Evolutionary conservation across 2,113 vertebrate genomes (phyloP).

Genomic region (Phocoena phocoena): DNA sequence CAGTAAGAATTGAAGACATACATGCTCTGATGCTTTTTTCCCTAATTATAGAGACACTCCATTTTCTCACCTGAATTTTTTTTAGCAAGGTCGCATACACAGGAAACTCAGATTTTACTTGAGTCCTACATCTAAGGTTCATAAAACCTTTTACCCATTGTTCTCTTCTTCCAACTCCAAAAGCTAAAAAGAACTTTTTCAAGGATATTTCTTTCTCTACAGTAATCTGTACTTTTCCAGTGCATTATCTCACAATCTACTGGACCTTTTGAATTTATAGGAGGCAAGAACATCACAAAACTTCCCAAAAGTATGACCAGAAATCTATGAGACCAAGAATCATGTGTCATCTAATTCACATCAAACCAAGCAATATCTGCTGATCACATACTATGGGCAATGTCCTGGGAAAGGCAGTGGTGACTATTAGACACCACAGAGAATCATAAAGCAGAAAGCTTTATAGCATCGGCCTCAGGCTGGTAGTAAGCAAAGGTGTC

Average conservation of each 20-base stretch:
- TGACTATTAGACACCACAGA: neutral
- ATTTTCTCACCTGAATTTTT: neutral
- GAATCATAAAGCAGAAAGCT: neutral
- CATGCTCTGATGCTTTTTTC: neutral
- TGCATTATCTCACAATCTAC: neutral
- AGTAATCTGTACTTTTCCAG: neutral
- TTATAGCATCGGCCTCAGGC: neutral
- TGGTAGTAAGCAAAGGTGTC: neutral
- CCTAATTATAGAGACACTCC: neutral
- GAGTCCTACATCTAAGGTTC: neutral
- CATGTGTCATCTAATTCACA: neutral
- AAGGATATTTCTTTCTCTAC: neutral
- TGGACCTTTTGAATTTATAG: neutral
- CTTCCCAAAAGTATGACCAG: neutral
- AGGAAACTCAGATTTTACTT: neutral
- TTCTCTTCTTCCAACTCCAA: neutral
- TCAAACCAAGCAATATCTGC: neutral
- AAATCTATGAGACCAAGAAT: neutral
- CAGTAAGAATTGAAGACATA: neutral
- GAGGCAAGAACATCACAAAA: neutral
- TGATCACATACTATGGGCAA: neutral
- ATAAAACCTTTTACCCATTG: neutral
- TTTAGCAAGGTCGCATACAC: neutral
- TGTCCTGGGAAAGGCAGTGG: neutral
- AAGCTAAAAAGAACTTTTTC: neutral